phyloP scores from a whole-genome alignment of 2,888 invertebrate genomes.

The Drosophila helvetica region DNA sequence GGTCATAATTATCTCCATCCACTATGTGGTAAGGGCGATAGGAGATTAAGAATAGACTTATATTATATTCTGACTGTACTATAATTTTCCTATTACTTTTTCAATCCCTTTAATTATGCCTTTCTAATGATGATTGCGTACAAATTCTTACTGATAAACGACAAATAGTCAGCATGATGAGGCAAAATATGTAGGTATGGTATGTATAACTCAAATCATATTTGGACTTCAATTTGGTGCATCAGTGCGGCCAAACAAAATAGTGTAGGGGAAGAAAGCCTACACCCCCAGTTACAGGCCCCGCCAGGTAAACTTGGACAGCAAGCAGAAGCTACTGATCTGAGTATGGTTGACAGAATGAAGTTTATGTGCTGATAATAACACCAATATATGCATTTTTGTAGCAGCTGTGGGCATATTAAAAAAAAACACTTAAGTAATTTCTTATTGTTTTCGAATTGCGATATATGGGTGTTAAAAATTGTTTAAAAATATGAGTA shows the following conservation, averaged over 20 bases:
- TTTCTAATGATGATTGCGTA: slow-evolving; percentile 50
- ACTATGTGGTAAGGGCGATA: neutral
- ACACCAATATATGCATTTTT: too few species aligned
- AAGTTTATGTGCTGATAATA: too few species aligned
- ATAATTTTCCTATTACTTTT: slow-evolving; percentile 10
- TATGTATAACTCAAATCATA: neutral
- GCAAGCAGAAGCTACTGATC: too few species aligned
- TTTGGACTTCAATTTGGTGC: neutral
- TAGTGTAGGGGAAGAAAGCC: too few species aligned
- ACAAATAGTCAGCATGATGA: slow-evolving; percentile 42
- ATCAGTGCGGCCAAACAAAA: neutral
- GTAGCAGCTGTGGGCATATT: too few species aligned
- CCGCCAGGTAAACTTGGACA: too few species aligned
- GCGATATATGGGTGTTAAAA: too few species aligned
- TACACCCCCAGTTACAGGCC: too few species aligned
- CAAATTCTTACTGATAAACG: neutral
- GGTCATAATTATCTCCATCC: neutral
- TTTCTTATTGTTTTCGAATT: too few species aligned
- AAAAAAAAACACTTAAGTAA: too few species aligned
- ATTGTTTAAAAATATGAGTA: too few species aligned
- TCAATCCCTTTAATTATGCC: slow-evolving; percentile 14
- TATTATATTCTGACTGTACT: slow-evolving; percentile 5
- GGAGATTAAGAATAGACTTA: neutral
- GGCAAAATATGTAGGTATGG: neutral
- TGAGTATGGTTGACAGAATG: too few species aligned